These are phyloP conservation scores for Drosophila insularis DNA, from an alignment of 1,140 invertebrate species.

Conservation along the genomic window DNA sequence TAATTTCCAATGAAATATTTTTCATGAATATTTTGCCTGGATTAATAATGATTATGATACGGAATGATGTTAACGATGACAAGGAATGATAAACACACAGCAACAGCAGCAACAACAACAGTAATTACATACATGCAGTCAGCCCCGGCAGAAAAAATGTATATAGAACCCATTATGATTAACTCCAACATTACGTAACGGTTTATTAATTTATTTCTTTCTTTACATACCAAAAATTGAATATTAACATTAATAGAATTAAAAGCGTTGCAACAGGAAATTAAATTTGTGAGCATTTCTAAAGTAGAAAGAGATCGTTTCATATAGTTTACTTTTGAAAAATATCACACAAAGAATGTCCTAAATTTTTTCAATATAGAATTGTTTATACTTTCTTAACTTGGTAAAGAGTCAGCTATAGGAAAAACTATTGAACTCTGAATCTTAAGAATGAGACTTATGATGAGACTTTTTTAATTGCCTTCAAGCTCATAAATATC, in stretches of 20 bases:
- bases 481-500: too few species aligned
- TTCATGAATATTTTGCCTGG: constrained; percentile 74
- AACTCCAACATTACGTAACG: neutral
- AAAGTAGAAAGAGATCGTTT: too few species aligned
- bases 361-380: too few species aligned
- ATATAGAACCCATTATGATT: neutral
- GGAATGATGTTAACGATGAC: constrained; percentile 20
- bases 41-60: constrained; percentile 39
- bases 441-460: too few species aligned
- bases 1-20: constrained; percentile 77
- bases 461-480: too few species aligned
- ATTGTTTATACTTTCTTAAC: too few species aligned
- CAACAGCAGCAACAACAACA: constrained; percentile 11
- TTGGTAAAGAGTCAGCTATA: too few species aligned
- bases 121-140: neutral
- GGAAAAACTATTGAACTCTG: too few species aligned
- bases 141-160: neutral
- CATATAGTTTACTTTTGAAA: too few species aligned
- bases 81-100: constrained; percentile 44
- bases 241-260: neutral
- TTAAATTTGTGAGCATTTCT: too few species aligned
- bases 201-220: neutral
- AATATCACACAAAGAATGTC: too few species aligned
- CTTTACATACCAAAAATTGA: too few species aligned
- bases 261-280: neutral